Conservation (phyloP, 2,888 invertebrate species). For the Rhimphoctona megacephalus region DNA sequence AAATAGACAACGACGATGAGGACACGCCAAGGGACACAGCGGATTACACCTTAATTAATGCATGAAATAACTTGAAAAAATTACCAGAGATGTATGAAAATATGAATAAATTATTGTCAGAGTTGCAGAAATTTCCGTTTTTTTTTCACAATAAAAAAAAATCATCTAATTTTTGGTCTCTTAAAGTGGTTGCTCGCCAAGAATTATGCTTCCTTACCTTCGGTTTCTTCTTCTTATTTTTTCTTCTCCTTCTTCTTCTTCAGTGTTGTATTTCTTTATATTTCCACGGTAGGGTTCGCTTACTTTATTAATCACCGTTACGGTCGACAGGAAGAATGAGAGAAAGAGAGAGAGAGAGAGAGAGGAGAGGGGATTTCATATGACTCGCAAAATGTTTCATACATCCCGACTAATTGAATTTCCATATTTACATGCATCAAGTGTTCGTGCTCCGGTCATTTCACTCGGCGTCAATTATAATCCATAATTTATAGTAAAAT, state of each 20-base stretch:
- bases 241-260: not conserved
- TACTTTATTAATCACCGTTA: conserved; percentile 65
- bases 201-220: conserved; percentile 25
- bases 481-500: conserved; percentile 22
- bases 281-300: conserved; percentile 30
- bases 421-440: conserved; percentile 68
- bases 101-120: too few species aligned
- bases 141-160: too few species aligned
- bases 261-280: conserved; percentile 5
- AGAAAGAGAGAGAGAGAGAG: not conserved
- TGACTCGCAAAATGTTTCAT: conserved; percentile 62
- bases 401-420: conserved; percentile 66
- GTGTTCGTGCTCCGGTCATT: conserved; percentile 37
- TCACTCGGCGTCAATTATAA: conserved; percentile 55
- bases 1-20: too few species aligned
- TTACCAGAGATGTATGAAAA: too few species aligned
- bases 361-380: conserved; percentile 1
- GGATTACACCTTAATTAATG: too few species aligned
- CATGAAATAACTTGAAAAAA: too few species aligned
- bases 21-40: too few species aligned
- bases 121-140: too few species aligned
- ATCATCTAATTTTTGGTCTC: too few species aligned
- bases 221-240: conserved; percentile 8
- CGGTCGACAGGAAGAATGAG: conserved; percentile 29
- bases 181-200: too few species aligned